These are phyloP conservation scores for Hephaestus fuliginosus DNA, from an alignment of 2,797 vertebrate species.

Conservation along the genomic window DNA sequence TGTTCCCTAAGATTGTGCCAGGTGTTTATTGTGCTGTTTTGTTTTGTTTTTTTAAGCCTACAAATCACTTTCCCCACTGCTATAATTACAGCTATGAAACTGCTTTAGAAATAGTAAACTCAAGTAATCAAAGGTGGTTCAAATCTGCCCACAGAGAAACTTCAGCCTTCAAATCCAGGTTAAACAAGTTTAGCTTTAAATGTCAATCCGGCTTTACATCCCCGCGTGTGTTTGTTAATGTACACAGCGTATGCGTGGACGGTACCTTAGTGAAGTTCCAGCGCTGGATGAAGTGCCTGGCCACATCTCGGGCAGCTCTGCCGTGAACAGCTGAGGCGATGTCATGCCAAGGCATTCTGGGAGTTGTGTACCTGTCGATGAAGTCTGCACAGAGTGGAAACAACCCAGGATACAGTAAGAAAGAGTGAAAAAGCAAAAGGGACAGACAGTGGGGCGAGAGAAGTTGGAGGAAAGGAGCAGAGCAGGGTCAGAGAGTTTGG, in stretches of 20 bases:
- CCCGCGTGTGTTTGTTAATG: neutral
- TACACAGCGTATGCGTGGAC: neutral
- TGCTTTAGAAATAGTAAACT: neutral
- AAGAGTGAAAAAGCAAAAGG: neutral
- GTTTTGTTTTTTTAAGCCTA: neutral
- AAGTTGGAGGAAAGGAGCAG: neutral
- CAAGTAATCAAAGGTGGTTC: neutral
- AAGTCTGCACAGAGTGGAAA: slow-evolving; percentile 86
- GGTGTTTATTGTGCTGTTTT: slow-evolving; percentile 23
- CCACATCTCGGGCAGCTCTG: slow-evolving; percentile 92
- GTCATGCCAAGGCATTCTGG: slow-evolving; percentile 99
- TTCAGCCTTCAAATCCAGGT: neutral
- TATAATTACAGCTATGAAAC: neutral
- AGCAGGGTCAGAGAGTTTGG: slow-evolving; percentile 1
- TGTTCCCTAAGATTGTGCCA: neutral
- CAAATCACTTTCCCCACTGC: neutral
- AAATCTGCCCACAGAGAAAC: neutral
- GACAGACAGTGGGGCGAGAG: neutral
- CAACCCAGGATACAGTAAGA: neutral
- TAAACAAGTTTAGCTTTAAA: neutral
- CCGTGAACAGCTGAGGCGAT: slow-evolving; percentile 94
- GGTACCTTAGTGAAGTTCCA: slow-evolving; percentile 98
- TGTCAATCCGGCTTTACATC: slow-evolving; percentile 8
- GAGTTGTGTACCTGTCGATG: slow-evolving; percentile 94
- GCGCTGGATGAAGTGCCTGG: slow-evolving; percentile 97